Conservation (phyloP, 1,140 invertebrate species). For the Drosophila miranda region DNA sequence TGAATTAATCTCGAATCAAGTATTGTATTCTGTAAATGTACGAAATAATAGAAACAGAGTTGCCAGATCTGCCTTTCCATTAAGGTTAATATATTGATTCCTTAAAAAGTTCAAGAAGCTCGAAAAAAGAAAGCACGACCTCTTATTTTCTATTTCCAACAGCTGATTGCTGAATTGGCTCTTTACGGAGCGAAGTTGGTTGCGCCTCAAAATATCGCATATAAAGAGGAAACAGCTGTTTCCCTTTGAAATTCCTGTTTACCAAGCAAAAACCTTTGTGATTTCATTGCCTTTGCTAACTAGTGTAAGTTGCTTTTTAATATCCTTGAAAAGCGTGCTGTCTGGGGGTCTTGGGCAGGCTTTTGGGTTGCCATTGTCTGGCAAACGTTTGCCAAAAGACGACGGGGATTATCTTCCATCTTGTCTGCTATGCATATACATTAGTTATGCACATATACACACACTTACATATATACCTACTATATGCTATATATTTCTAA, state of each 20-base stretch:
- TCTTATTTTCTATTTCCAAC: too few relatives aligned
- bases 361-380: conserved; percentile 29
- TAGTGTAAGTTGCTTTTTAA: conserved; percentile 48
- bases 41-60: neutral
- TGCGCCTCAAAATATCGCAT: too few relatives aligned
- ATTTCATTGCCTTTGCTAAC: too few relatives aligned
- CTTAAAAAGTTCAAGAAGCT: too few relatives aligned
- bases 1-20: too few relatives aligned
- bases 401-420: conserved; percentile 13
- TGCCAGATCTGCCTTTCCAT: neutral
- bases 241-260: too few relatives aligned
- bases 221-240: too few relatives aligned
- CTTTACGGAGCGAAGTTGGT: too few relatives aligned
- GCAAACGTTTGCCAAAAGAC: conserved; percentile 14
- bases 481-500: conserved; percentile 11
- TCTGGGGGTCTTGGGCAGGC: conserved; percentile 17
- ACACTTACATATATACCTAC: conserved; percentile 1
- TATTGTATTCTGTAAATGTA: too few relatives aligned
- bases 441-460: conserved; percentile 1
- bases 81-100: too few relatives aligned
- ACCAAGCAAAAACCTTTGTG: neutral
- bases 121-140: too few relatives aligned
- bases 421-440: conserved; percentile 24
- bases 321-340: conserved; percentile 47
- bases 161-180: too few relatives aligned